Evolutionary conservation across 23 tunicate species (phyloP).

Genomic region (Trididemnum clinides): DNA sequence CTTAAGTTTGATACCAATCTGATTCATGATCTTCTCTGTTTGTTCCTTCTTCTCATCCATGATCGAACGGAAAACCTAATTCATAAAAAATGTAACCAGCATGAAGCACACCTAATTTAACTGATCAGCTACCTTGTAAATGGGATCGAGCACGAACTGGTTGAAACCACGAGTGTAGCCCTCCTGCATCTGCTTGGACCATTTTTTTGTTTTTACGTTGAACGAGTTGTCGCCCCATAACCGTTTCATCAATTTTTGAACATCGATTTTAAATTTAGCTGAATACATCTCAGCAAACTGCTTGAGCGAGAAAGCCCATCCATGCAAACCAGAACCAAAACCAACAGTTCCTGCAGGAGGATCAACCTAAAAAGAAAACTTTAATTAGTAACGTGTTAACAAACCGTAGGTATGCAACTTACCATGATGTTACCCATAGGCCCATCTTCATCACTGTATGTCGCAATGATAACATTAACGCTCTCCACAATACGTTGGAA

Average conservation of each 20-base stretch:
- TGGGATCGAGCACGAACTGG: slow-evolving; percentile 79
- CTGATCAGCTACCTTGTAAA: slow-evolving; percentile 62
- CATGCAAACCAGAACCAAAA: slow-evolving; percentile 97
- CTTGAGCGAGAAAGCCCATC: slow-evolving; percentile 97
- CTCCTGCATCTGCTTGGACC: slow-evolving; percentile 57
- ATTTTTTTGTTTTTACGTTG: slow-evolving; percentile 83
- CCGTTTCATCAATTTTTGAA: slow-evolving; percentile 80
- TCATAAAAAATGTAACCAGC: neutral
- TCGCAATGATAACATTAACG: slow-evolving; percentile 96
- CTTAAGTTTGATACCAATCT: slow-evolving; percentile 71
- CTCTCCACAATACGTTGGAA: slow-evolving; percentile 93
- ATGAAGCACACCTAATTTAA: neutral
- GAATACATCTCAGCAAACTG: slow-evolving; percentile 98
- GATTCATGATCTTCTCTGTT: slow-evolving; percentile 48
- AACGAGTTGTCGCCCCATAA: slow-evolving; percentile 94
- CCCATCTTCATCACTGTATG: slow-evolving; percentile 83
- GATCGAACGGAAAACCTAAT: slow-evolving; percentile 73
- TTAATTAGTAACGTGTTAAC: neutral
- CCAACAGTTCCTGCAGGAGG: slow-evolving; percentile 95
- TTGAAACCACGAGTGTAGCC: slow-evolving; percentile 61
- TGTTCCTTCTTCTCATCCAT: slow-evolving; percentile 78
- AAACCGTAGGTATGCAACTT: neutral
- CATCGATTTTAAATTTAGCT: slow-evolving; percentile 62
- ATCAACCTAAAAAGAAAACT: slow-evolving; percentile 46
- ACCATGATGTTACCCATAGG: slow-evolving; percentile 85